Evolutionary conservation across 2,888 invertebrate genomes (phyloP), one percentile per base, ranked within the genome.

Genomic region (Nymphalis urticae): DNA sequence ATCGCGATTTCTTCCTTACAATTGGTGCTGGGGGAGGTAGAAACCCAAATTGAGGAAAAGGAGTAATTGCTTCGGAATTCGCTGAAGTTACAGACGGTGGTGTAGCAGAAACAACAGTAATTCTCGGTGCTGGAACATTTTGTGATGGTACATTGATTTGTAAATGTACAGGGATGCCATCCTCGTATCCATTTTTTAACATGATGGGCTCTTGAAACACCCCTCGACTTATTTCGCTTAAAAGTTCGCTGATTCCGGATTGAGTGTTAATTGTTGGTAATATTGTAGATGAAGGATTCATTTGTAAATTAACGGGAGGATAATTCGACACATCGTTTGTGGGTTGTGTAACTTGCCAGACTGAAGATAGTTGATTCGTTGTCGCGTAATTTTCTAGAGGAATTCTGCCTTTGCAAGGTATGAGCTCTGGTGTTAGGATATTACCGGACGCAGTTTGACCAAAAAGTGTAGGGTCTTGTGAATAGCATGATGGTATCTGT

Each of bases 91-190:
- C 50, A 36, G 66, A 48, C 32, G 50, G 24, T 48, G 59, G 62
- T 64, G 19, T 59, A 53, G 79, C 78, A 16, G 81, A 71, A 21
- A 82, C 74, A 1, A 83, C 69, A 24, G 80, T 77, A 75, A 83
- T 75, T 36, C 71, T 72, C 16, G 85, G 84, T 21, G 80, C 75
- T 32, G 81, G 77, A n/a, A 74, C 63, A 13, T 69, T 77, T 42
- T 81, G 77, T 6, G 83, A 69, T 60, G 87, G 84, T 42, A 87
- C 63, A 63, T 82, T 84, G 36, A 87, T 82, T 71, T 86, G 81
- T 19, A 87, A 77, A 73, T 75, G 83, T 62, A 86, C 72, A 2
- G 88, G 87, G 42, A 73, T 63, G 8, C 72, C 65, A 13, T 61
- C 61, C 53, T 72, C 72, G 48, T 64, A 51, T 17, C 71, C 68